phyloP scores from a whole-genome alignment of 2,888 invertebrate genomes.

The Hyposoter dolosus region DNA sequence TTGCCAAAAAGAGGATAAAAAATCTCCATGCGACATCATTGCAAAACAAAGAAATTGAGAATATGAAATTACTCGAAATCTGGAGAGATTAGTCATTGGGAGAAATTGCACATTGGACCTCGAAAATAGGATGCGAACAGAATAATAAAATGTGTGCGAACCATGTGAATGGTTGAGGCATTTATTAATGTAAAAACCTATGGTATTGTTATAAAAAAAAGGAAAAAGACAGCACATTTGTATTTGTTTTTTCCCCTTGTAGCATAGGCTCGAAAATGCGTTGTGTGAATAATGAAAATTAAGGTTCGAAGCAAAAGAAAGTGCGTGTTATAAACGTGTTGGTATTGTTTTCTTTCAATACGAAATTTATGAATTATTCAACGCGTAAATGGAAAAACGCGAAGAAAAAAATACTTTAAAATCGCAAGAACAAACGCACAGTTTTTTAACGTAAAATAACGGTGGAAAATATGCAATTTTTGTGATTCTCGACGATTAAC shows the following conservation, averaged over 20 bases:
- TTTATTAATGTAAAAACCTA: slow-evolving; percentile 75
- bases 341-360: not conserved
- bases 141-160: slow-evolving; percentile 35
- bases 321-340: not conserved
- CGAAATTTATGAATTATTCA: not conserved
- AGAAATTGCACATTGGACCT: not conserved
- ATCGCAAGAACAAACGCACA: slow-evolving; percentile 38
- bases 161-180: slow-evolving; percentile 69
- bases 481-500: slow-evolving; percentile 85
- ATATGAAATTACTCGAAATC: not conserved
- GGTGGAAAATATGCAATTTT: slow-evolving; percentile 20
- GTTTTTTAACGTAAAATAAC: slow-evolving; percentile 39
- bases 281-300: slow-evolving; percentile 17
- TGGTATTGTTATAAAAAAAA: slow-evolving; percentile 64
- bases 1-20: not conserved
- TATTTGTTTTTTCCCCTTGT: slow-evolving; percentile 29
- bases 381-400: slow-evolving; percentile 6
- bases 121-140: not conserved
- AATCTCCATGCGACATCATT: not conserved
- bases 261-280: not conserved
- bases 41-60: not conserved
- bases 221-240: slow-evolving; percentile 60
- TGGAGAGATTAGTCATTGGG: not conserved
- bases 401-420: not conserved
- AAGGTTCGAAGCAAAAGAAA: slow-evolving; percentile 32